A percentile compares a stretch with the other conserved stretches of the same genome.
Conservation (phyloP, 1,140 invertebrate genomes). For the Heterodera carotae region DNA sequence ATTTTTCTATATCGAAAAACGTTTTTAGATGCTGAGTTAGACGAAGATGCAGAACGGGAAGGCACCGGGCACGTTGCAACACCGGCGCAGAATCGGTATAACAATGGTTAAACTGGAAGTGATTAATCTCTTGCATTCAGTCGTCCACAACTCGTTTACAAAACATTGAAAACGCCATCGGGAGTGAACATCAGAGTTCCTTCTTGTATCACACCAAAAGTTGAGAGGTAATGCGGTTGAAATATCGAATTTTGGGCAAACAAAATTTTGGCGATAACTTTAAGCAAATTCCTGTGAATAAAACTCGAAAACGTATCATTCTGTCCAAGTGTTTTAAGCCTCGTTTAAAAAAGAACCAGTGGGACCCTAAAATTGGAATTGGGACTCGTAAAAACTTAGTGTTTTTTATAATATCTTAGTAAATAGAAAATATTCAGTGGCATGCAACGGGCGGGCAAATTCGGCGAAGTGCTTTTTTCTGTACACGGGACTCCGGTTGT, state of each 20-base stretch:
- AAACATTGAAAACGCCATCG: background rate
- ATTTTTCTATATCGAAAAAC: no score
- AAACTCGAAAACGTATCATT: no score
- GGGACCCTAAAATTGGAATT: no score
- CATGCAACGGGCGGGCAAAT: constrained; percentile 8
- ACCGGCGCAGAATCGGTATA: background rate
- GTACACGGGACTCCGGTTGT: constrained; percentile 18
- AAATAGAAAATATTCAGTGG: background rate
- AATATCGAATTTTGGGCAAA: background rate
- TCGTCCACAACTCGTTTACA: background rate
- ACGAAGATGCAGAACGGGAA: background rate
- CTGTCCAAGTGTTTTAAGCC: no score
- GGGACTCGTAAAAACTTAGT: no score
- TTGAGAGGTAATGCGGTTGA: background rate
- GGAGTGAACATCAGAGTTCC: constrained; percentile 9
- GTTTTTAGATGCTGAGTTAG: background rate
- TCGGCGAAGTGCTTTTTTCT: constrained; percentile 17
- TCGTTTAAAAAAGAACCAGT: no score
- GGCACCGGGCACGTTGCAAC: background rate
- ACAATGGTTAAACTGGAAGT: no score
- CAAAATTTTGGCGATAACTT: background rate
- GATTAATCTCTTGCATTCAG: constrained; percentile 3
- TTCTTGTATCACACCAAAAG: constrained; percentile 16
- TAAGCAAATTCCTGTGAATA: background rate
- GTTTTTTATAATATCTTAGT: no score